Evolutionary conservation across 2,888 invertebrate genomes (phyloP), one percentile per base, ranked within the genome.

Genomic region (Cyaniris semiargus): DNA sequence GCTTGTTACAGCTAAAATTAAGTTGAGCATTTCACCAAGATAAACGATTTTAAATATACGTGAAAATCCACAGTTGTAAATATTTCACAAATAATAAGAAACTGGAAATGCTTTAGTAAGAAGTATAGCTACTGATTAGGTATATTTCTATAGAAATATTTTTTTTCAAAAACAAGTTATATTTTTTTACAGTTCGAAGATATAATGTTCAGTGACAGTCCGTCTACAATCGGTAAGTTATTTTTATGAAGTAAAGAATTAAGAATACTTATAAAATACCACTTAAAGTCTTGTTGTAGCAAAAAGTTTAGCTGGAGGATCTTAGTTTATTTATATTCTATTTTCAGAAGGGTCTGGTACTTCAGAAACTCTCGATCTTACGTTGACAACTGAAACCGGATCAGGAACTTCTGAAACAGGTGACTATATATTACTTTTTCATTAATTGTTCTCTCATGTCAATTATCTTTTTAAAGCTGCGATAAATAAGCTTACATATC

Each of bases 191-290:
- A 70, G 75, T 76, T 76, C 10, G 8, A 21, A 56, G 78, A 76
- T n/a, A 66, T 77, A n/a, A 86, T 87, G 86, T 82, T 86, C 75
- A 88, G 88, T 74, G 88, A 89, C 76, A 80, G 83, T 76, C 83
- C 86, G 44, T 79, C 78, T 66, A 81, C 8, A 23, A 53, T 74
- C 27, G 74, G 74, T 53, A 23, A 15, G 74, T n/a, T 48, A 18
- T 38, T 10, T n/a, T 70, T 31, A 70, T 15, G 31, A 27, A n/a
- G 34, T 70, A 66, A 15, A 58, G 0, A 27, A 66, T 66, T 4
- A 27, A 15, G 66, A 23, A 15, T 27, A 66, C 7, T 66, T 13
- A 15, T 27, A 66, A 15, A 60, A 60, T 60, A 66, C 23, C 13
- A 23, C 23, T 27, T 58, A n/a, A 23, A 60, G 60, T 21, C 10